A percentile compares a stretch with the other conserved stretches of the same genome.
These are phyloP conservation scores for Pygoscelis adeliae DNA, from an alignment of 2,113 vertebrate species.

Conservation along the genomic window DNA sequence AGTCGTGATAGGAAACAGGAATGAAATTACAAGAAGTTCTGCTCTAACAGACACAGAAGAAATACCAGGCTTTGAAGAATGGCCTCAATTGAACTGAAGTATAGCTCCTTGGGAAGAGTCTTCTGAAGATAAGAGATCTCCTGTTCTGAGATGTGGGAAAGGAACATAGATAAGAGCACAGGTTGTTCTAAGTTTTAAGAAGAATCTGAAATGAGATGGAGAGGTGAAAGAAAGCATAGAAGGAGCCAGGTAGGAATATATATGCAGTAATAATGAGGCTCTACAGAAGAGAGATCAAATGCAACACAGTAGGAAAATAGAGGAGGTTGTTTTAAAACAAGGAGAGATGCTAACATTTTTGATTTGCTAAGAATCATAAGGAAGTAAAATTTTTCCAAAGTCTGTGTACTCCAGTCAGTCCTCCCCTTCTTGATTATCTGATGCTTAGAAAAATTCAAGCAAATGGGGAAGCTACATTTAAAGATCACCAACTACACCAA, in stretches of 20 bases:
- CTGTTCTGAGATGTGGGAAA: background rate
- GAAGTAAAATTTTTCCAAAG: background rate
- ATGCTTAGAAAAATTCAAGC: background rate
- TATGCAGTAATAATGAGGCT: background rate
- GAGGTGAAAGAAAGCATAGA: background rate
- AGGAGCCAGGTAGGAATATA: background rate
- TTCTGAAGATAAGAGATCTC: background rate
- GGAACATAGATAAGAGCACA: background rate
- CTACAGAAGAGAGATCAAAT: background rate
- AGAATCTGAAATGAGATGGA: background rate
- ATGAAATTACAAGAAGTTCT: background rate
- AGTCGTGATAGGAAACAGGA: background rate
- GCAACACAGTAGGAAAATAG: background rate
- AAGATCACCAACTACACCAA: background rate
- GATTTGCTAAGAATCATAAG: background rate
- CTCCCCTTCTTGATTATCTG: background rate
- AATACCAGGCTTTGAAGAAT: background rate
- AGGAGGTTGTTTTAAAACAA: background rate
- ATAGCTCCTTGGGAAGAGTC: background rate
- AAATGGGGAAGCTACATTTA: background rate
- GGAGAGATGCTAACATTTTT: background rate
- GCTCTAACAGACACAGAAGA: background rate
- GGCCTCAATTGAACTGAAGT: background rate
- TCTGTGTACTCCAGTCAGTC: background rate
- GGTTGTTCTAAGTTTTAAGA: background rate